Evolutionary conservation across 1,140 invertebrate genomes (phyloP).

Genomic region (Physella acuta): DNA sequence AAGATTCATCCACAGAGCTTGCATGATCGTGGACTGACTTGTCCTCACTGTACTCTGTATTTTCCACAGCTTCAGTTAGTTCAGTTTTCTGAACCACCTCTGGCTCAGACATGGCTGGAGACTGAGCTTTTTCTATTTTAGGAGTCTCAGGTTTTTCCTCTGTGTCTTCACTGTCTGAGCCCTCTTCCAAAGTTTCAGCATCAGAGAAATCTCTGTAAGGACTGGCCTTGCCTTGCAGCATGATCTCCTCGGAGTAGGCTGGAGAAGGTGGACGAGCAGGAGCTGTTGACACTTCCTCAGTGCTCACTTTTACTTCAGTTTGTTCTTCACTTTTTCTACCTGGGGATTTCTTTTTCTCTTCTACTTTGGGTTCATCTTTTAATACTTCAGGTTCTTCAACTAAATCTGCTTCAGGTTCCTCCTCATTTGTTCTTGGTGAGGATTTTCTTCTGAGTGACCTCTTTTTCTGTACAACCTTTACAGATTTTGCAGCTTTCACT

Average conservation of each 20-base stretch:
- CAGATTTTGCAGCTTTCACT: constrained; percentile 27
- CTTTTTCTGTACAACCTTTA: constrained; percentile 30
- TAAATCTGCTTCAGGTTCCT: constrained; percentile 28
- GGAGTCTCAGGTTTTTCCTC: constrained; percentile 8
- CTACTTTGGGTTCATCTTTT: constrained; percentile 4
- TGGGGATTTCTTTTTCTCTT: not conserved
- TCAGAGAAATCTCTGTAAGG: constrained; percentile 32
- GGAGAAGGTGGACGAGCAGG: constrained; percentile 14
- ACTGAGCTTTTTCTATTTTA: constrained; percentile 9
- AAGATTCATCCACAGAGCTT: constrained; percentile 24
- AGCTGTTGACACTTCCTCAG: not conserved
- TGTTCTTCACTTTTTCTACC: constrained; percentile 12
- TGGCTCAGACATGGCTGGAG: no score
- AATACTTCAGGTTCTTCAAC: constrained; percentile 29
- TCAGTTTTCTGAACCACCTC: not conserved
- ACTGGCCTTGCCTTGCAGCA: constrained; percentile 30
- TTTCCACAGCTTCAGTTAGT: not conserved
- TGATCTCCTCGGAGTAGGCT: constrained; percentile 26
- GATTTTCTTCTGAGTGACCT: constrained; percentile 26
- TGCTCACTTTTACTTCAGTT: not conserved
- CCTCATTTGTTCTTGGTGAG: constrained; percentile 17
- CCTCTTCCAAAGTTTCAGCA: constrained; percentile 24
- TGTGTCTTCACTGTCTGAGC: constrained; percentile 7
- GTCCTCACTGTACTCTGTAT: constrained; percentile 24
- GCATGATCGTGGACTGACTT: constrained; percentile 17